Conservation (phyloP, 2,797 vertebrate species). For the Bryconaethiops microstoma region DNA sequence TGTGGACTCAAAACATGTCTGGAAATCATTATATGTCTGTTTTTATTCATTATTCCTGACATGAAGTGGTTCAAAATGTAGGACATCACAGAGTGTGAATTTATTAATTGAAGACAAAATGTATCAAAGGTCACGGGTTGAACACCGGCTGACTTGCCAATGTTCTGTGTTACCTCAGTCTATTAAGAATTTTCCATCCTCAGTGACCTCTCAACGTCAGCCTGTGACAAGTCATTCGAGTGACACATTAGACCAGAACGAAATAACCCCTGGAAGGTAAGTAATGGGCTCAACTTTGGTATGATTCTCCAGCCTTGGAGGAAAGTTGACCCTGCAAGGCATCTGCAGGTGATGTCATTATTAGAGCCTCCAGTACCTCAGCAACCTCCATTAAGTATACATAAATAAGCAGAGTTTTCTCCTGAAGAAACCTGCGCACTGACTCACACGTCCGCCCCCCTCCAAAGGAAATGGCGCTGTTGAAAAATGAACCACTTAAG, state of each 20-base stretch:
- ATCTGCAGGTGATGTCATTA: slow-evolving; percentile 33
- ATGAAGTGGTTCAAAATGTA: neutral
- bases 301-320: slow-evolving; percentile 5
- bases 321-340: neutral
- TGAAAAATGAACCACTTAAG: slow-evolving; percentile 25
- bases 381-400: neutral
- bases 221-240: neutral
- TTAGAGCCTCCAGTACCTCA: neutral
- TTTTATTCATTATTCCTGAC: neutral
- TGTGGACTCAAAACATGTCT: no score
- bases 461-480: neutral
- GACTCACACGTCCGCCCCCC: slow-evolving; percentile 23
- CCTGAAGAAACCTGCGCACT: slow-evolving; percentile 28
- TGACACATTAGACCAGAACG: slow-evolving; percentile 14
- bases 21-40: neutral
- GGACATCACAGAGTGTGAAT: neutral
- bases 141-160: neutral
- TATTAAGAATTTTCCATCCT: neutral
- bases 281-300: neutral
- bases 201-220: neutral
- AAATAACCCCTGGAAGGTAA: neutral
- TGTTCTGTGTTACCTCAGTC: slow-evolving; percentile 1
- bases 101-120: neutral
- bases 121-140: neutral
- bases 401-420: slow-evolving; percentile 34